Percentiles rank a stretch among this genome's conserved stretches.
These are phyloP conservation scores for Emydoidea blandingii DNA, from an alignment of 2,797 vertebrate species.

Conservation along the genomic window DNA sequence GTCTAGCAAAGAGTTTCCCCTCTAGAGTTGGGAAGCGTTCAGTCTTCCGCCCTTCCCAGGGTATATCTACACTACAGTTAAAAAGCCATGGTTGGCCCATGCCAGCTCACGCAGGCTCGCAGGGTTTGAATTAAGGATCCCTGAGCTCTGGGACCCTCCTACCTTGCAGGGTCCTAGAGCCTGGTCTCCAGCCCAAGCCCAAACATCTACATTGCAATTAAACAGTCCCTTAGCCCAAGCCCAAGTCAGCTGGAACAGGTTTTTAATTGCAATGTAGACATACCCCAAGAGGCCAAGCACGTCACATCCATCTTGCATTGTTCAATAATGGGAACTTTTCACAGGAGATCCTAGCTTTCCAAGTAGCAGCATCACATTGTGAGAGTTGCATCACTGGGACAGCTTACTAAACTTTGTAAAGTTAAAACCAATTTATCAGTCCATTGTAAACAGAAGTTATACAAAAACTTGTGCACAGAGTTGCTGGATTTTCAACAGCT, in stretches of 20 bases:
- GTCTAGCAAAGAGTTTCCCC: background rate
- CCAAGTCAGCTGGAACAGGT: background rate
- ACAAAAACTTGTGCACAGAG: background rate
- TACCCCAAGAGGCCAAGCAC: background rate
- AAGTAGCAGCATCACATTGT: background rate
- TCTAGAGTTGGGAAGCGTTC: background rate
- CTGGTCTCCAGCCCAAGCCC: background rate
- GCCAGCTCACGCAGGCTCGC: fast-evolving
- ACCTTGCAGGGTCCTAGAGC: background rate
- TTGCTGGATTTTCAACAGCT: constrained; percentile 19
- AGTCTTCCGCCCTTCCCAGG: background rate
- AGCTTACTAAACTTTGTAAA: background rate
- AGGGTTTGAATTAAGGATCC: background rate
- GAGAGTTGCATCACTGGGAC: background rate
- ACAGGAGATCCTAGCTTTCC: background rate
- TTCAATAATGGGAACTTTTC: background rate
- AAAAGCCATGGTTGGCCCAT: background rate
- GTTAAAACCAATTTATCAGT: background rate
- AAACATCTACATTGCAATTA: background rate
- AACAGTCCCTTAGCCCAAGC: background rate
- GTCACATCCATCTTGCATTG: background rate
- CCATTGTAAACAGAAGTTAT: background rate
- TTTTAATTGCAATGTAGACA: background rate
- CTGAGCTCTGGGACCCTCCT: background rate
- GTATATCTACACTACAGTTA: background rate